These are phyloP conservation scores for Danio albolineatus DNA, from an alignment of 2,797 vertebrate species.

Conservation along the genomic window DNA sequence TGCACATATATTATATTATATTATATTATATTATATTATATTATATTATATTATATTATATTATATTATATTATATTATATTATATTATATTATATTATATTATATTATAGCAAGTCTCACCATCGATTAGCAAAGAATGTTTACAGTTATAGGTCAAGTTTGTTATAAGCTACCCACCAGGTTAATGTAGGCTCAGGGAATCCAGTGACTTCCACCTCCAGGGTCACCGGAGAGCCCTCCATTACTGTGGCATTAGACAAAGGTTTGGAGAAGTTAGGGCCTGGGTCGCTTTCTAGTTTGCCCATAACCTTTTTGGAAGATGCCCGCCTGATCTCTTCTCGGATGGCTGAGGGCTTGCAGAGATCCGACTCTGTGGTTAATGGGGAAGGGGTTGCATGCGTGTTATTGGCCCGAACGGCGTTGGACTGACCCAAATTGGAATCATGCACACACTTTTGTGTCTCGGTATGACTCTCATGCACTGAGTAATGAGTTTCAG, in stretches of 20 bases:
- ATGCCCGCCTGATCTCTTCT: constrained; percentile 85
- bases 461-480: constrained; percentile 71
- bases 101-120: background rate
- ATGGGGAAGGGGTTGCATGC: constrained; percentile 82
- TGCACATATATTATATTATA: background rate
- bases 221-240: constrained; percentile 93
- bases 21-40: background rate
- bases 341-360: constrained; percentile 80
- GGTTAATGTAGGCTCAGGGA: constrained; percentile 89
- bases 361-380: constrained; percentile 79
- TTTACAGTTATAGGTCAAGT: constrained; percentile 60
- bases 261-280: constrained; percentile 86
- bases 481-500: constrained; percentile 72
- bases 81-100: too few species aligned
- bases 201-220: constrained; percentile 94
- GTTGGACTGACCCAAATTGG: constrained; percentile 73
- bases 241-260: constrained; percentile 86
- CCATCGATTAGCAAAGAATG: background rate
- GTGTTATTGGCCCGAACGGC: constrained; percentile 71
- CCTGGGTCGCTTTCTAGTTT: constrained; percentile 80
- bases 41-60: background rate
- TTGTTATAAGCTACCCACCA: constrained; percentile 97
- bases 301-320: constrained; percentile 80
- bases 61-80: background rate
- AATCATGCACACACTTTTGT: constrained; percentile 85